Percentiles rank a stretch among this genome's conserved stretches.
These are phyloP conservation scores for Drepana arcuata DNA, from an alignment of 1,140 invertebrate genomes.

Conservation along the genomic window DNA sequence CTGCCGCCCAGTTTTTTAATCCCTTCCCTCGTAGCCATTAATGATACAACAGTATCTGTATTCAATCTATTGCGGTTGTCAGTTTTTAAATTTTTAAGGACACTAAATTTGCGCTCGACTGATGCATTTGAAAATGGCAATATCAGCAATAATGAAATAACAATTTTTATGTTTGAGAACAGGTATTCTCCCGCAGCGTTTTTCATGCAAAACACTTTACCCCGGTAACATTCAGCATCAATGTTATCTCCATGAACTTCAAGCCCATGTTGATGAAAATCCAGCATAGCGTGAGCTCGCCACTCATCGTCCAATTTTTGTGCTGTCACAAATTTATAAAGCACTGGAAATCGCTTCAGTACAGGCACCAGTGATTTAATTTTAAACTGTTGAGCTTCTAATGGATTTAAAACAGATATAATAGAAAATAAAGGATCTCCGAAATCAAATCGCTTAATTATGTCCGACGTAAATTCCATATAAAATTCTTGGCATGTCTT, in stretches of 20 bases:
- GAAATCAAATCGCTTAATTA: constrained; percentile 12
- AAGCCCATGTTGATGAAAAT: too few species aligned
- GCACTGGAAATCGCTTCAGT: constrained; percentile 12
- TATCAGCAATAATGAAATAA: constrained; percentile 4
- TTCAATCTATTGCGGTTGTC: constrained; percentile 1
- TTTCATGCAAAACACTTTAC: neutral
- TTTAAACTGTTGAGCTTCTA: constrained; percentile 10
- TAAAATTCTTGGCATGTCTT: constrained; percentile 15
- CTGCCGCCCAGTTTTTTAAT: neutral
- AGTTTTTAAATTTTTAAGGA: constrained; percentile 2
- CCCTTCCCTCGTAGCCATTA: constrained; percentile 3
- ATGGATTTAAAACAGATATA: constrained; percentile 8
- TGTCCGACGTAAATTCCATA: constrained; percentile 10
- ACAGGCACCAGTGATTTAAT: constrained; percentile 7
- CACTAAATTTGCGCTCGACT: constrained; percentile 3
- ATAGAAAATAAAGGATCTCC: constrained; percentile 6
- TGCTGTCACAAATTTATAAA: too few species aligned
- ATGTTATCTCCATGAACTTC: constrained; percentile 77
- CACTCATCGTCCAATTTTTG: too few species aligned
- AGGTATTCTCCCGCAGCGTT: neutral
- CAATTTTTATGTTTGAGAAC: neutral
- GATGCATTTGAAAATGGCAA: constrained; percentile 4
- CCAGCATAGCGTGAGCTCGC: too few species aligned
- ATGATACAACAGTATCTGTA: constrained; percentile 4
- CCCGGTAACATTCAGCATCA: too few species aligned